A percentile compares a stretch with the other conserved stretches of the same genome.
phyloP scores from a whole-genome alignment of 2,797 vertebrate genomes.

The Chaenodraco wilsoni region DNA sequence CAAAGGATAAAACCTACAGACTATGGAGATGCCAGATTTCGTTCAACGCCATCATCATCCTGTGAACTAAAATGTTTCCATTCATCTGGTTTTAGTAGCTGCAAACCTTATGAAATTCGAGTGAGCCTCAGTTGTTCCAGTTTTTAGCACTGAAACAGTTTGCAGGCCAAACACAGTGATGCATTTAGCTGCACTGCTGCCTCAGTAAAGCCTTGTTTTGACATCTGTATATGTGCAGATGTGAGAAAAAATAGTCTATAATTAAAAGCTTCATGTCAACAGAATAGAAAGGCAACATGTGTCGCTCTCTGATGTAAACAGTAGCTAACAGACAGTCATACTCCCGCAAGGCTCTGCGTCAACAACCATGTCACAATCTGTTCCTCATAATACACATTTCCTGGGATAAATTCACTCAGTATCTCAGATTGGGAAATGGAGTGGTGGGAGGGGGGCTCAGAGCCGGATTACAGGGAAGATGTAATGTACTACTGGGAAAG shows the following conservation, averaged over 20 bases:
- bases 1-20: neutral
- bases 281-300: neutral
- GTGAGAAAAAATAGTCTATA: neutral
- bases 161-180: neutral
- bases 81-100: too few species aligned
- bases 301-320: conserved; percentile 6
- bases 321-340: conserved; percentile 10
- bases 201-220: neutral
- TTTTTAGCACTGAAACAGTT: neutral
- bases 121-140: too few species aligned
- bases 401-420: conserved; percentile 70
- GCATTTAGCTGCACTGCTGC: neutral
- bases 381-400: conserved; percentile 70
- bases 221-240: conserved; percentile 4
- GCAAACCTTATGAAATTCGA: too few species aligned
- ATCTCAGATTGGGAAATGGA: conserved; percentile 53
- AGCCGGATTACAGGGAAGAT: conserved; percentile 72
- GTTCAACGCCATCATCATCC: neutral
- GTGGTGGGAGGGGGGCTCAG: conserved; percentile 52
- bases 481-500: conserved; percentile 74
- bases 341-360: conserved; percentile 34
- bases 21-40: neutral
- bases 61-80: neutral
- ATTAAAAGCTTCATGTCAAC: neutral
- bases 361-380: conserved; percentile 71